A percentile compares a stretch with the other conserved stretches of the same genome.
Evolutionary conservation across 1,140 invertebrate species (phyloP).

Genomic region (Phymorhynchus buccinoides): DNA sequence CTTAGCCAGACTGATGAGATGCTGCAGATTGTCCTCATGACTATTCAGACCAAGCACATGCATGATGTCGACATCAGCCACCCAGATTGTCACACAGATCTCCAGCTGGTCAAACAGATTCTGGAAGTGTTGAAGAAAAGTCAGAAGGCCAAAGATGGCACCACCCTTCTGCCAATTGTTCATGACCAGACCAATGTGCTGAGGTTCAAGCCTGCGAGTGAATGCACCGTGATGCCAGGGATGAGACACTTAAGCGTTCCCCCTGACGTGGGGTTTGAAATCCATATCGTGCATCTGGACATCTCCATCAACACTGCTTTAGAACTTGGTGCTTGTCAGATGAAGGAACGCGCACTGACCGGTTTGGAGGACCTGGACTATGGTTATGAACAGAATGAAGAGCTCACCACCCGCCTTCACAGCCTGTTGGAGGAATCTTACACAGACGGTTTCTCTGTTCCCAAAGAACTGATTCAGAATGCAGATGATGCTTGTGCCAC

Average conservation of each 20-base stretch:
- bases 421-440: slow-evolving; percentile 55
- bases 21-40: slow-evolving; percentile 25
- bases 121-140: slow-evolving; percentile 33
- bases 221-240: slow-evolving; percentile 45
- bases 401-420: slow-evolving; percentile 57
- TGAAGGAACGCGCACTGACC: slow-evolving; percentile 52
- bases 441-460: slow-evolving; percentile 63
- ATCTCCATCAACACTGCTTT: slow-evolving; percentile 55
- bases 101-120: slow-evolving; percentile 32
- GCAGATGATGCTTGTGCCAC: slow-evolving; percentile 69
- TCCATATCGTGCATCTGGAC: slow-evolving; percentile 54
- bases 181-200: slow-evolving; percentile 34
- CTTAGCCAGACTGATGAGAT: slow-evolving; percentile 44
- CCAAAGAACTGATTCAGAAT: slow-evolving; percentile 73
- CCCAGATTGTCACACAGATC: slow-evolving; percentile 4
- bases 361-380: slow-evolving; percentile 52
- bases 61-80: not conserved
- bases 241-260: slow-evolving; percentile 17
- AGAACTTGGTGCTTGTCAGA: slow-evolving; percentile 54
- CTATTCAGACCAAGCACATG: slow-evolving; percentile 34
- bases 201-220: slow-evolving; percentile 39
- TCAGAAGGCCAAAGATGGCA: not conserved
- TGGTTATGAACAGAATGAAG: slow-evolving; percentile 63
- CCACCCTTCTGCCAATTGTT: slow-evolving; percentile 44
- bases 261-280: slow-evolving; percentile 47